These are phyloP conservation scores for Cladopsammia gracilis DNA, from an alignment of 64 coral and sea anemone genomes.

Conservation along the genomic window DNA sequence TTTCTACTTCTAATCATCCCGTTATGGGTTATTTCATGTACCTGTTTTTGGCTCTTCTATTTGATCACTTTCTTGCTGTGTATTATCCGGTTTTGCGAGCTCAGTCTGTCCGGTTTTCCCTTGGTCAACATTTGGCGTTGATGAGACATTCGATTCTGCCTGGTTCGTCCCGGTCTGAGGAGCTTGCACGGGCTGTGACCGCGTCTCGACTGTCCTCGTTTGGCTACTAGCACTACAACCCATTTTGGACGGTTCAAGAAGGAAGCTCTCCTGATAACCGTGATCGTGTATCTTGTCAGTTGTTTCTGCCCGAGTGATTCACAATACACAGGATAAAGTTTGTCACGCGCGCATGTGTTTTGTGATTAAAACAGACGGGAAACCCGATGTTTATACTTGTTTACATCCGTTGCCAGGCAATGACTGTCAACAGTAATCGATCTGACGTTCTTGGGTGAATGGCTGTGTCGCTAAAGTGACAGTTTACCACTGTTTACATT, in stretches of 20 bases:
- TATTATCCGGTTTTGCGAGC: background rate
- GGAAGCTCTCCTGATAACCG: background rate
- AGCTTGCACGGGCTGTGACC: background rate
- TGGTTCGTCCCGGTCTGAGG: conserved; percentile 13
- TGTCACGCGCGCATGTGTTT: conserved; percentile 38
- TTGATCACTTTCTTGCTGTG: background rate
- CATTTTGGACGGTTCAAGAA: conserved; percentile 1
- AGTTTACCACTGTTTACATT: conserved; percentile 20
- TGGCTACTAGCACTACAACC: conserved; percentile 61
- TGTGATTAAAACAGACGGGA: background rate
- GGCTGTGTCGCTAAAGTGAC: background rate
- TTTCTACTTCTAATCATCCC: background rate
- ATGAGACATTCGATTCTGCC: background rate
- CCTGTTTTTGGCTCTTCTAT: conserved; percentile 7
- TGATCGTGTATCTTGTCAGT: background rate
- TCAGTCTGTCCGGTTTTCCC: background rate
- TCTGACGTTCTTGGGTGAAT: conserved; percentile 5
- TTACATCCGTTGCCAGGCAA: conserved; percentile 73
- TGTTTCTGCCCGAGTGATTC: conserved; percentile 15
- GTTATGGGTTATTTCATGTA: background rate
- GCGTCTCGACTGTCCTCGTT: background rate
- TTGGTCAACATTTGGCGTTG: background rate
- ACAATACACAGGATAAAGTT: background rate
- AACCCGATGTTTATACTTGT: conserved; percentile 68
- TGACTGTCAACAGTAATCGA: conserved; percentile 47